Evolutionary conservation across 2,113 vertebrate species (phyloP).

Genomic region (Numenius arquata): DNA sequence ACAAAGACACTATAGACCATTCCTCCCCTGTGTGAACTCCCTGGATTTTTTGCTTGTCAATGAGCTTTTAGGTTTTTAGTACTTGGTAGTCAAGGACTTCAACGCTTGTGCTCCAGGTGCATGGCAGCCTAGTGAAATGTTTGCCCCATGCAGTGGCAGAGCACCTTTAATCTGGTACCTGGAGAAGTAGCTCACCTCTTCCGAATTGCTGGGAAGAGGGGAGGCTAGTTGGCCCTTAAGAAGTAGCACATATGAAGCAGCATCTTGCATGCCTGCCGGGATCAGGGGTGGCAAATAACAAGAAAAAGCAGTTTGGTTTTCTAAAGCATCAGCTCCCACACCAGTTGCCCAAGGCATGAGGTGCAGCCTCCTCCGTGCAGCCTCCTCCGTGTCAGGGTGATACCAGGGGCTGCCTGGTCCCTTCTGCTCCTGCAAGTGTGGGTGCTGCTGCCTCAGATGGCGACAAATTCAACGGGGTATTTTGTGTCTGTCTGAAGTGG

Average conservation of each 20-base stretch:
- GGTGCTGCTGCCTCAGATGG: neutral
- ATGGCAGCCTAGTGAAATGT: neutral
- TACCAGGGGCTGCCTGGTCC: fast-evolving
- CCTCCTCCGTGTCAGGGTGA: fast-evolving
- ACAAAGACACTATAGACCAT: neutral
- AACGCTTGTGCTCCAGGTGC: fast-evolving
- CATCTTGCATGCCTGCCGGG: neutral
- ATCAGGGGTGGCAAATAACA: neutral
- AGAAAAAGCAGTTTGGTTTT: neutral
- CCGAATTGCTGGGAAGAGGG: neutral
- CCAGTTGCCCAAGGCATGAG: neutral
- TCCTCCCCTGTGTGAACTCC: neutral
- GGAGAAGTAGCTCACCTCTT: neutral
- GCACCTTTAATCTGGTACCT: neutral
- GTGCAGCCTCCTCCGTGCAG: neutral
- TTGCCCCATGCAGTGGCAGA: neutral
- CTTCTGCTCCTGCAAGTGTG: neutral
- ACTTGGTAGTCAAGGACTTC: neutral
- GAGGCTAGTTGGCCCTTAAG: neutral
- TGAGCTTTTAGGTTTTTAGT: neutral
- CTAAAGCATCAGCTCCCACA: neutral
- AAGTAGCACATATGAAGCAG: neutral
- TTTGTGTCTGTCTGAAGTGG: neutral
- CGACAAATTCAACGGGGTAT: fast-evolving
- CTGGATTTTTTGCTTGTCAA: neutral